phyloP scores from a whole-genome alignment of 2,888 invertebrate genomes.

The Mesochorus sp. region DNA sequence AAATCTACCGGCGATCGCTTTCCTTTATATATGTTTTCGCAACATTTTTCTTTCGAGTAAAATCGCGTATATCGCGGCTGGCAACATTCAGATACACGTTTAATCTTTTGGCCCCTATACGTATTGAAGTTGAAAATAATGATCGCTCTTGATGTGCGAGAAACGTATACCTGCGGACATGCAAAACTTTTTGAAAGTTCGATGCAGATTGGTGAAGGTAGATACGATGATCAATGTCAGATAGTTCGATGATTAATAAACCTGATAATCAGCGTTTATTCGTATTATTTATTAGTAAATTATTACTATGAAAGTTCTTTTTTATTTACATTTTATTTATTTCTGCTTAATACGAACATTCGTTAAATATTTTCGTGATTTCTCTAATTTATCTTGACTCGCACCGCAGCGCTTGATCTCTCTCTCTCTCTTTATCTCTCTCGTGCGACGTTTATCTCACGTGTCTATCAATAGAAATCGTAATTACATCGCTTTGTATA shows the following conservation, averaged over 20 bases:
- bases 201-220: background rate
- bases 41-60: background rate
- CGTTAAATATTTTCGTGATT: conserved; percentile 28
- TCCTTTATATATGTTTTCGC: background rate
- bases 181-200: background rate
- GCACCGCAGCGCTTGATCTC: background rate
- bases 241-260: background rate
- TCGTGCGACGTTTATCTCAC: conserved; percentile 2
- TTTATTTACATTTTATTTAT: background rate
- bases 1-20: background rate
- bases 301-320: background rate
- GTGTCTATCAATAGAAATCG: conserved; percentile 44
- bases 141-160: background rate
- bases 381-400: conserved; percentile 27
- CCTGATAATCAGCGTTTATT: background rate
- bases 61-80: background rate
- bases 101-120: too few relatives aligned
- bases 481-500: background rate
- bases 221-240: background rate
- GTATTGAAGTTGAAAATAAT: too few relatives aligned
- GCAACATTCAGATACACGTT: background rate
- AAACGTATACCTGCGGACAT: background rate
- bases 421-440: too few relatives aligned
- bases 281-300: background rate
- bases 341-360: too few relatives aligned